These are phyloP conservation scores for Calliphora vicina DNA, from an alignment of 1,140 invertebrate species.

Conservation along the genomic window DNA sequence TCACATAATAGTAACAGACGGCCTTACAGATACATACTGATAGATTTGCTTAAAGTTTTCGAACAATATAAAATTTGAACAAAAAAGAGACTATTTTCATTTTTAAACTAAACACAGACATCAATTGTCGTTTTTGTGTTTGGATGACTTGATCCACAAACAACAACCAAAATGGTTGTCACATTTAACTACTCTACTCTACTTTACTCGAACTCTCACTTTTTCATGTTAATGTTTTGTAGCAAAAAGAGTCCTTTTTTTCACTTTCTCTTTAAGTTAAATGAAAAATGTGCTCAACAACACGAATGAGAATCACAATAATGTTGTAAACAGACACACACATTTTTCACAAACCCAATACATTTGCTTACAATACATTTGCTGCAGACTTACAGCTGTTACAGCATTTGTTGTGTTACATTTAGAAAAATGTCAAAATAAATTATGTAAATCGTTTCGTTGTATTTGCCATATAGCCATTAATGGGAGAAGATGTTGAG, in stretches of 20 bases:
- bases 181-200: no score
- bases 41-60: neutral
- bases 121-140: neutral
- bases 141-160: neutral
- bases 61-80: no score
- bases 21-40: neutral
- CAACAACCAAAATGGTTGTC: neutral
- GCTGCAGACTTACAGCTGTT: neutral
- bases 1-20: neutral
- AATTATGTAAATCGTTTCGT: conserved; percentile 22
- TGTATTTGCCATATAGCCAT: neutral
- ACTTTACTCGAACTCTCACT: no score
- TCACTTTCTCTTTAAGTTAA: no score
- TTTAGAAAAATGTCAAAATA: conserved; percentile 11
- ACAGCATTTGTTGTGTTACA: neutral
- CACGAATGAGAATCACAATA: neutral
- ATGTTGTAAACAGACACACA: neutral
- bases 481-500: no score
- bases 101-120: neutral
- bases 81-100: neutral
- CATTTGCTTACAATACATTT: neutral
- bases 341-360: no score
- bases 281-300: neutral
- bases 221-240: no score
- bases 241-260: neutral